Evolutionary conservation across 1,140 invertebrate genomes (phyloP).

Genomic region (Drosophila sp.): DNA sequence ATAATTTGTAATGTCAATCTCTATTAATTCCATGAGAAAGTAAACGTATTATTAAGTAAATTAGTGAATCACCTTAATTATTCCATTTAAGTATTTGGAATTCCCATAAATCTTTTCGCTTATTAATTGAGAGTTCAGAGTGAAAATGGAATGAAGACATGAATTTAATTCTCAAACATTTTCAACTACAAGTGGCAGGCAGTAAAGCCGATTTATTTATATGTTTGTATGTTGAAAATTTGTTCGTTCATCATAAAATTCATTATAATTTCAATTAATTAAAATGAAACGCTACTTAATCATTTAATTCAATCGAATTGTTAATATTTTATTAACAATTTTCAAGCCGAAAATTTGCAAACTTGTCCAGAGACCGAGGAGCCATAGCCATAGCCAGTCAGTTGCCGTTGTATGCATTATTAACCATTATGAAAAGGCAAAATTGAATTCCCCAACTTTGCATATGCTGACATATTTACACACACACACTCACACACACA

Average conservation of each 20-base stretch:
- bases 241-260: background rate
- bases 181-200: no score
- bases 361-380: background rate
- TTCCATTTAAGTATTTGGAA: no score
- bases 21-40: no score
- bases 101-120: no score
- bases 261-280: conserved; percentile 13
- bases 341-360: conserved; percentile 7
- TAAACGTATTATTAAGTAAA: no score
- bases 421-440: conserved; percentile 28
- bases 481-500: background rate
- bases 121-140: no score
- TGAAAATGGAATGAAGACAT: no score
- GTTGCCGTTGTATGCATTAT: conserved; percentile 22
- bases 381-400: background rate
- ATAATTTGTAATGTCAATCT: no score
- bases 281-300: conserved; percentile 5
- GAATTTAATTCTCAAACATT: no score
- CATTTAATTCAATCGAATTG: conserved; percentile 11
- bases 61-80: no score
- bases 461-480: conserved; percentile 8
- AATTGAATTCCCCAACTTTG: conserved; percentile 31
- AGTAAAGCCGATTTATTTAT: background rate
- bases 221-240: background rate
- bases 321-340: conserved; percentile 14